Percentiles rank a stretch among this genome's conserved stretches.
Evolutionary conservation across 2,797 vertebrate species (phyloP).

Genomic region (Ctenosaura bakeri): DNA sequence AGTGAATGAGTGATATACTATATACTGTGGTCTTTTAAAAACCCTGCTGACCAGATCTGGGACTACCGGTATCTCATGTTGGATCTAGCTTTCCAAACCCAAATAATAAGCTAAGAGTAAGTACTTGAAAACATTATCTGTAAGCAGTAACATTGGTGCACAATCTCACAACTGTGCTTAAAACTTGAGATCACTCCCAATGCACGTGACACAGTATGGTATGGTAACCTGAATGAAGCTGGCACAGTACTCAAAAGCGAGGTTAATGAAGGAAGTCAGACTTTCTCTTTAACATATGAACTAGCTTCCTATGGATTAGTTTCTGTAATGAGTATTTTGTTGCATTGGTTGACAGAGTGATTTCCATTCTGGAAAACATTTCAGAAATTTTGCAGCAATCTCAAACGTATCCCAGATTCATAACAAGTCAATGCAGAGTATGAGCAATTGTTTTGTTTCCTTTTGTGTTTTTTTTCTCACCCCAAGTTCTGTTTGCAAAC

Average conservation of each 20-base stretch:
- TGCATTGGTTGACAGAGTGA: background rate
- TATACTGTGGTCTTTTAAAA: too few species aligned
- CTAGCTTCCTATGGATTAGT: background rate
- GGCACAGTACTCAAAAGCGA: background rate
- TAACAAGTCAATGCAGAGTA: background rate
- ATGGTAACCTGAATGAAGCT: background rate
- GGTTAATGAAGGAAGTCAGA: background rate
- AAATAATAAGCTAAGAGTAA: too few species aligned
- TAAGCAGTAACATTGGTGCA: too few species aligned
- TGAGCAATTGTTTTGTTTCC: background rate
- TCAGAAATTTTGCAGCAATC: conserved; percentile 5
- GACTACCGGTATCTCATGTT: too few species aligned
- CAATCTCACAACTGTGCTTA: background rate
- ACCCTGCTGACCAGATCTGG: too few species aligned
- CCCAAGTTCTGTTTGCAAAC: background rate
- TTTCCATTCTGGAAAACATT: conserved; percentile 29
- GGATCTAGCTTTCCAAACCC: too few species aligned
- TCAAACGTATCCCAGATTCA: background rate
- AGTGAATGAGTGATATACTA: background rate
- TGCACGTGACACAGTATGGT: background rate
- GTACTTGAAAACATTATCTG: too few species aligned
- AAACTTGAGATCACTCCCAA: background rate
- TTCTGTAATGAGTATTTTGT: conserved; percentile 6
- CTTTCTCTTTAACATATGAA: background rate
- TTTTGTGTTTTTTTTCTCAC: background rate